Percentiles rank a stretch among this genome's conserved stretches.
These are phyloP conservation scores for Harpagifer antarcticus DNA, from an alignment of 2,797 vertebrate genomes.

Conservation along the genomic window DNA sequence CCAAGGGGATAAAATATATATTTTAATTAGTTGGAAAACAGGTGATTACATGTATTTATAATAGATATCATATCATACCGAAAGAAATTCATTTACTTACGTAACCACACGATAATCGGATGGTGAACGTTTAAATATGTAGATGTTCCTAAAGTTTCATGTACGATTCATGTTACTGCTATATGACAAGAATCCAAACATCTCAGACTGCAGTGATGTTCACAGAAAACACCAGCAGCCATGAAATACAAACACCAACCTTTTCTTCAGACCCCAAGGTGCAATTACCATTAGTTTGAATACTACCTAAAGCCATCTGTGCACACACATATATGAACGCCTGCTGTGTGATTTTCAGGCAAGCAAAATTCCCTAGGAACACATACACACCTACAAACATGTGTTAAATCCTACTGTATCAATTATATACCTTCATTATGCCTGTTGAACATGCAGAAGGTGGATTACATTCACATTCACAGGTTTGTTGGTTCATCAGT, in stretches of 20 bases:
- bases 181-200: neutral
- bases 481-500: conserved; percentile 46
- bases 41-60: neutral
- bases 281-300: conserved; percentile 26
- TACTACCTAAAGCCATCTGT: conserved; percentile 43
- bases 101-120: neutral
- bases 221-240: conserved; percentile 19
- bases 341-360: neutral
- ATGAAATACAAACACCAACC: conserved; percentile 12
- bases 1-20: neutral
- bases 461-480: conserved; percentile 24
- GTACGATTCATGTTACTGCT: neutral
- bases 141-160: neutral
- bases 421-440: neutral
- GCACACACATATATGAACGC: conserved; percentile 9
- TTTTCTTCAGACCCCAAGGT: conserved; percentile 27
- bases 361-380: neutral
- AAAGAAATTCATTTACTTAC: neutral
- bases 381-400: neutral
- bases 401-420: neutral
- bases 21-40: neutral
- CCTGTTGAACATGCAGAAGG: conserved; percentile 1
- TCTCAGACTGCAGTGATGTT: conserved; percentile 20
- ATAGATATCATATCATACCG: neutral
- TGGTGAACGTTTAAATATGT: neutral